A percentile compares a stretch with the other conserved stretches of the same genome.
Evolutionary conservation across 2,113 vertebrate genomes (phyloP).

Genomic region (Sinocyclocheilus rhinocerous): DNA sequence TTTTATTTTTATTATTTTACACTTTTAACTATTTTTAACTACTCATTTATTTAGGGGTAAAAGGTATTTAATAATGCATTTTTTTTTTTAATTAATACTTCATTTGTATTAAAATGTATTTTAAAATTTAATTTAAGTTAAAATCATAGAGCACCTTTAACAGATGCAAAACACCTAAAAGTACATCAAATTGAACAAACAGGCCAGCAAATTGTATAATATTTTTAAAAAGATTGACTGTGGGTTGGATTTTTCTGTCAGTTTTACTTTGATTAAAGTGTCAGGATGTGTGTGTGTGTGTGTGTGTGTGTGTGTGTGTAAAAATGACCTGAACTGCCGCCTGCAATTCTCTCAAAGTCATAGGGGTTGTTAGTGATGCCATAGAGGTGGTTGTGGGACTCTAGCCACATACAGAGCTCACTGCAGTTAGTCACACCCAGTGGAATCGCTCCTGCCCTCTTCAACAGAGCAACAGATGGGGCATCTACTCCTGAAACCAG

Average conservation of each 20-base stretch:
- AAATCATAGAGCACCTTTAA: background rate
- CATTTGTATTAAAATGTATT: background rate
- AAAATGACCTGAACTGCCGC: conserved; percentile 87
- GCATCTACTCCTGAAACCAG: conserved; percentile 76
- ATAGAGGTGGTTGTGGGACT: conserved; percentile 86
- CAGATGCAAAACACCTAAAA: background rate
- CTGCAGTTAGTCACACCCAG: conserved; percentile 89
- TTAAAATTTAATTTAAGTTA: background rate
- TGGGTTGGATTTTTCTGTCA: background rate
- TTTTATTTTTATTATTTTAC: background rate
- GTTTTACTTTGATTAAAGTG: background rate
- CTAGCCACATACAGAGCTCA: conserved; percentile 90
- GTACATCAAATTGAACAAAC: background rate
- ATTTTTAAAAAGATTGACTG: background rate
- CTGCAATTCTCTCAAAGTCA: conserved; percentile 79
- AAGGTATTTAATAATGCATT: background rate
- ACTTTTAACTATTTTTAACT: background rate
- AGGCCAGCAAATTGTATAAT: background rate
- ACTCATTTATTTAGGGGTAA: background rate
- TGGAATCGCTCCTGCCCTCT: conserved; percentile 85
- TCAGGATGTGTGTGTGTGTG: too few relatives aligned
- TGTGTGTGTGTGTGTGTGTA: background rate
- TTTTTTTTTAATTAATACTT: background rate
- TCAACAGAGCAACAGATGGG: conserved; percentile 77
- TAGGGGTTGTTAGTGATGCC: conserved; percentile 88